A percentile compares a stretch with the other conserved stretches of the same genome.
These are phyloP conservation scores for Sakesphorus luctuosus DNA, from an alignment of 2,113 vertebrate species.

Conservation along the genomic window DNA sequence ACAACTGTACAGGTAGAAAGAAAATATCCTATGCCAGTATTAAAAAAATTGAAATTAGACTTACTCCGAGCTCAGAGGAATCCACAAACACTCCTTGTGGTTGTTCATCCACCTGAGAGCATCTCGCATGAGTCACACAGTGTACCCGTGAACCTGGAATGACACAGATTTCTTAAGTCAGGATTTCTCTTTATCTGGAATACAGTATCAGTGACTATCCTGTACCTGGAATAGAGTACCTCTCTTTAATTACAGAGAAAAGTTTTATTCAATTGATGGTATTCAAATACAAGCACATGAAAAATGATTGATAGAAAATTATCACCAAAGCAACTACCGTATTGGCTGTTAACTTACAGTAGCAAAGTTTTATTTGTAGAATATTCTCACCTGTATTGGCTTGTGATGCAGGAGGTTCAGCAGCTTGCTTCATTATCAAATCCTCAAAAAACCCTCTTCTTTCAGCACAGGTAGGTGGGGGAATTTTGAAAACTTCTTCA, in stretches of 20 bases:
- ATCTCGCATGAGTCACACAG: conserved; percentile 21
- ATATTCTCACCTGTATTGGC: conserved; percentile 81
- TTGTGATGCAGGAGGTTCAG: conserved; percentile 83
- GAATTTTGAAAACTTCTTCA: conserved; percentile 88
- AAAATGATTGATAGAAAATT: not conserved
- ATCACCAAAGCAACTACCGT: not conserved
- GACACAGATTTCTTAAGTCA: not conserved
- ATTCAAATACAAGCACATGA: not conserved
- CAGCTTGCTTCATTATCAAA: conserved; percentile 87
- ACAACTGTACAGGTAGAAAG: not conserved
- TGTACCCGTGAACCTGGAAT: not conserved
- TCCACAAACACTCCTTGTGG: conserved; percentile 80
- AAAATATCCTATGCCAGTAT: not conserved
- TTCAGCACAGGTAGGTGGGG: conserved; percentile 78
- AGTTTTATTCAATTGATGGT: not conserved
- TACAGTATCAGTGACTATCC: not conserved
- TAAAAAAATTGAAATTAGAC: not conserved
- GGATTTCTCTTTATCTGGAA: not conserved
- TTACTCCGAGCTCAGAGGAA: conserved; percentile 80
- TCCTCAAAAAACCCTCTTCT: conserved; percentile 90
- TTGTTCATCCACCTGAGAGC: conserved; percentile 75
- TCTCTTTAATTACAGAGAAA: not conserved
- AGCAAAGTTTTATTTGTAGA: not conserved
- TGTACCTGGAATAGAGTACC: not conserved
- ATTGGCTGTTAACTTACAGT: not conserved